These are phyloP conservation scores for Nasonia giraulti DNA, from an alignment of 1,140 invertebrate genomes.

Conservation along the genomic window DNA sequence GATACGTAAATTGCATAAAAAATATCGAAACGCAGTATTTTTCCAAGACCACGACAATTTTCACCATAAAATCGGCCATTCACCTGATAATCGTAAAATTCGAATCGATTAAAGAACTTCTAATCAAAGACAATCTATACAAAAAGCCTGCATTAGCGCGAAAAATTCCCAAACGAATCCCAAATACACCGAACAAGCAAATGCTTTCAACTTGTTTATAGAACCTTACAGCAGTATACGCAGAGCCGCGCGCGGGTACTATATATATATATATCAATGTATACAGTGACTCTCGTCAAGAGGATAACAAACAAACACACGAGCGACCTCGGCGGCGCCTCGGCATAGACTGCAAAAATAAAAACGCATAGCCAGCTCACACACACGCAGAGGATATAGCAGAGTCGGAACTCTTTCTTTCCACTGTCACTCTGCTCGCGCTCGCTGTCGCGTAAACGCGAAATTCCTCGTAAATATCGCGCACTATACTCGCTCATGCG, in stretches of 20 bases:
- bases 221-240: background rate
- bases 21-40: too few relatives aligned
- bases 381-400: background rate
- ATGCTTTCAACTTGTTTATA: background rate
- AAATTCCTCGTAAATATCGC: constrained; percentile 23
- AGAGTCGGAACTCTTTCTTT: background rate
- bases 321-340: background rate
- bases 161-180: too few relatives aligned
- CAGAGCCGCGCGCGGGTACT: background rate
- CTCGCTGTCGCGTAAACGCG: constrained; percentile 14
- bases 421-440: background rate
- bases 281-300: constrained; percentile 9
- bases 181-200: background rate
- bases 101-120: too few relatives aligned
- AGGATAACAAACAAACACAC: constrained; percentile 15
- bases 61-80: too few relatives aligned
- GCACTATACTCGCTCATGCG: background rate
- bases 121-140: too few relatives aligned
- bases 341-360: background rate
- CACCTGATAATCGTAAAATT: too few relatives aligned
- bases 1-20: too few relatives aligned
- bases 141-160: too few relatives aligned
- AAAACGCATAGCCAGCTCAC: background rate
- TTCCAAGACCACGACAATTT: too few relatives aligned
- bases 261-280: constrained; percentile 24